Conservation (phyloP, 2,888 invertebrate genomes). For the Torymus auratus region DNA sequence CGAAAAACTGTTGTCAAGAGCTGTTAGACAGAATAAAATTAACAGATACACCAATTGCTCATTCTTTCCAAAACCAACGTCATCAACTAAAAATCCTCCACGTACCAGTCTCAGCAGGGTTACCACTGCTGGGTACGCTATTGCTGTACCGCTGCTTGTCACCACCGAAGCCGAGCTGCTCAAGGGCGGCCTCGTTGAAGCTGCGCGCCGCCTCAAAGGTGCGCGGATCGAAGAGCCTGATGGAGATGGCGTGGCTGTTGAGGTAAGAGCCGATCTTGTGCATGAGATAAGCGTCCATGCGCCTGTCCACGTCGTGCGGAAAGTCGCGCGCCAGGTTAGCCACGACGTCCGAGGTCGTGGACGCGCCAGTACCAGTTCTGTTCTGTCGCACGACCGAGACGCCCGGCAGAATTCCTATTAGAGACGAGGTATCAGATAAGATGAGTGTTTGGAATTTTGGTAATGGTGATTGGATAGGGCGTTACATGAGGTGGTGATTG, state of each 20-base stretch:
- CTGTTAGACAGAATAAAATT: too few relatives aligned
- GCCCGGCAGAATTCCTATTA: conserved; percentile 81
- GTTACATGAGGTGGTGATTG: too few relatives aligned
- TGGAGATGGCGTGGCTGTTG: conserved; percentile 85
- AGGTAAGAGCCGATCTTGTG: conserved; percentile 85
- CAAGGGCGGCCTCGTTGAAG: conserved; percentile 69
- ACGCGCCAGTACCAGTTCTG: conserved; percentile 73
- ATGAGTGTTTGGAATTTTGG: neutral
- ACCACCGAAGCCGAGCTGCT: conserved; percentile 67
- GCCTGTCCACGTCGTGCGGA: conserved; percentile 86
- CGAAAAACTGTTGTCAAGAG: too few relatives aligned
- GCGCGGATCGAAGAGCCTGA: conserved; percentile 83
- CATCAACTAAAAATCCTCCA: conserved; percentile 10
- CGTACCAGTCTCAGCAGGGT: conserved; percentile 75
- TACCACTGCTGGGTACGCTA: neutral
- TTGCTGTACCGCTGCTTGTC: conserved; percentile 28
- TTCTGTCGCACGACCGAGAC: conserved; percentile 85
- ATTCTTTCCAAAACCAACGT: too few relatives aligned
- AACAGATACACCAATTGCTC: too few relatives aligned
- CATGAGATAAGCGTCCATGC: conserved; percentile 86
- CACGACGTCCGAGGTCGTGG: conserved; percentile 83
- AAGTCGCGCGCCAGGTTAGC: conserved; percentile 86
- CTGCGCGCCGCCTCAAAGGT: conserved; percentile 80
- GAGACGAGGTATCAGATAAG: neutral
- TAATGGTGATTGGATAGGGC: too few relatives aligned